A percentile compares a stretch with the other conserved stretches of the same genome.
phyloP scores from a whole-genome alignment of 2,113 vertebrate genomes.

The Smithornis capensis region DNA sequence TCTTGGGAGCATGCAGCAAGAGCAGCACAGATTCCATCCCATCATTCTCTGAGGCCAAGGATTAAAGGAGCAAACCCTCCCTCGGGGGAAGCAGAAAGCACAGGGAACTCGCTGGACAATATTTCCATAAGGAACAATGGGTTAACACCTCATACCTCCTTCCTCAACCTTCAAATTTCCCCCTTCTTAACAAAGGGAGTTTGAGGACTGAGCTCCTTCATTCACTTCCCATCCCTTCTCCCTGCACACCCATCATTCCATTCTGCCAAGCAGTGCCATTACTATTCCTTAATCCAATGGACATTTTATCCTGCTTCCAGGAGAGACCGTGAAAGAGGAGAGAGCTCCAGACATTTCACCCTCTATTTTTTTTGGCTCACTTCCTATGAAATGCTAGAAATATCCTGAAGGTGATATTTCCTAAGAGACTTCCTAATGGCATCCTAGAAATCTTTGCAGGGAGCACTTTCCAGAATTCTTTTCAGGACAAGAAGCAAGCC shows the following conservation, averaged over 20 bases:
- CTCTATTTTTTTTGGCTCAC: not conserved
- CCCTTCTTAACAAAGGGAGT: not conserved
- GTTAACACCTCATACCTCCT: not conserved
- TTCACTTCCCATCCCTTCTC: not conserved
- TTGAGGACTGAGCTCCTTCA: not conserved
- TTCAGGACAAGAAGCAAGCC: not conserved
- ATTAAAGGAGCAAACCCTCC: not conserved
- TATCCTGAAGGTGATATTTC: not conserved
- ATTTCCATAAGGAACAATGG: fast-evolving
- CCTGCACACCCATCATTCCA: not conserved
- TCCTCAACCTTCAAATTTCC: not conserved
- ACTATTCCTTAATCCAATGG: not conserved
- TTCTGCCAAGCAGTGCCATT: not conserved
- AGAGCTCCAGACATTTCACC: not conserved
- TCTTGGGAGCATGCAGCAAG: not conserved
- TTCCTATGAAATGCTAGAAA: not conserved
- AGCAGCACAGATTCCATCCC: not conserved
- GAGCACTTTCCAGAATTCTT: not conserved
- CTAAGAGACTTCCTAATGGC: not conserved
- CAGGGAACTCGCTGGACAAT: fast-evolving
- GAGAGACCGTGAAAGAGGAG: not conserved
- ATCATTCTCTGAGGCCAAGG: fast-evolving
- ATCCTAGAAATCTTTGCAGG: not conserved
- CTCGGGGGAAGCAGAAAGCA: not conserved
- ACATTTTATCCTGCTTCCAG: not conserved